Conservation (phyloP, 2,797 vertebrate species). For the Holocentrus rufus region DNA sequence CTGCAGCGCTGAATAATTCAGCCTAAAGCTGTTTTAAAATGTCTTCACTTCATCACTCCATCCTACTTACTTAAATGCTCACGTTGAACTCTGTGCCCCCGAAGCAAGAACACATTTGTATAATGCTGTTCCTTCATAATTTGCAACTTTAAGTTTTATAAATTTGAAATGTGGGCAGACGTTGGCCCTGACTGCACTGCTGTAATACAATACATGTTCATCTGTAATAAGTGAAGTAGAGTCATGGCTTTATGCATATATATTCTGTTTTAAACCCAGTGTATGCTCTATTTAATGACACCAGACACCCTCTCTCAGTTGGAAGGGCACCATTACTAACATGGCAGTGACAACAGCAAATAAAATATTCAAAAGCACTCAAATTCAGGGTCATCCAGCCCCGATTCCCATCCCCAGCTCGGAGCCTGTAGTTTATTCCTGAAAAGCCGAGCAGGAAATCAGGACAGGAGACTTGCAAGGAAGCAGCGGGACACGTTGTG, state of each 20-base stretch:
- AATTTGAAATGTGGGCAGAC: neutral
- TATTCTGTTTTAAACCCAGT: neutral
- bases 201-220: too few relatives aligned
- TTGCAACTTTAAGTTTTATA: neutral
- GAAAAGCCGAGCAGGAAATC: constrained; percentile 31
- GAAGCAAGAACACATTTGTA: constrained; percentile 5
- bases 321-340: constrained; percentile 24
- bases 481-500: constrained; percentile 64
- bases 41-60: constrained; percentile 36
- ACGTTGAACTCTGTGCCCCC: constrained; percentile 18
- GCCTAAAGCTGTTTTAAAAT: constrained; percentile 46
- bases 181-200: neutral
- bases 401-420: constrained; percentile 31
- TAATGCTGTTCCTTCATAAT: neutral
- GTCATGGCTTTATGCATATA: neutral
- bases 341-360: constrained; percentile 29
- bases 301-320: constrained; percentile 23
- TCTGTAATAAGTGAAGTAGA: constrained; percentile 2
- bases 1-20: constrained; percentile 56
- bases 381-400: constrained; percentile 52
- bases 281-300: constrained; percentile 28
- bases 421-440: constrained; percentile 14
- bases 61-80: constrained; percentile 12
- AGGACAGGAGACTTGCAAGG: constrained; percentile 39
- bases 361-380: constrained; percentile 62